Base-by-base conservation (phyloP, 2,797 vertebrate genomes). In the Antennarius maculatus region DNA sequence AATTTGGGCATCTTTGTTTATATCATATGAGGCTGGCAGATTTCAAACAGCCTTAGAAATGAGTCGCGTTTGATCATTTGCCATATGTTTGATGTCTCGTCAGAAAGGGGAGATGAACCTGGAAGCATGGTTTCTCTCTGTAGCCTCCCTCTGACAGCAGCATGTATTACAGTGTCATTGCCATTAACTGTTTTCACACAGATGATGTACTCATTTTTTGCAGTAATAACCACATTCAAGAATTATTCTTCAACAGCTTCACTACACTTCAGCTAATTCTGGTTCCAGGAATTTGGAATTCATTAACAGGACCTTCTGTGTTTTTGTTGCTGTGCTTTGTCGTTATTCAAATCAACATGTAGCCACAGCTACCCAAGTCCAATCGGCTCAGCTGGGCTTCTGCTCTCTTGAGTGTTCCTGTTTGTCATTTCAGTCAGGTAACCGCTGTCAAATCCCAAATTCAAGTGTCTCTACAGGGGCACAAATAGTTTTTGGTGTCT, bases 1-100 rank as follows among this genome's bases (percentile, higher is more conserved):
- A 50, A 67, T 71, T 47, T 65, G 42, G 52, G 23, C 72, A 75
- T 69, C 77, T 63, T 72, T 66, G 53, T 67, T 48, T 28, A 18
- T 58, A 37, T 54, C 28, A 13, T 56, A 45, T 64, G 31, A 7
- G 55, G 14, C 11, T 31, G 52, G 65, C 55, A 66, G 34, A 56
- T 66, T 72, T 67, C 11, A 68, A 72, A 66, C 41, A 70, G 9
- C 1, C 2, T 31, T n/a, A 51, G 52, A 67, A 23, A 54, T 12
- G 12, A 72, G 17, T 43, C 11, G 13, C 41, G 42, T 66, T 61
- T 66, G 50, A 76, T 7, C 9, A 18, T 78, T 53, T 82, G 50
- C 42, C 28, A 23, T 34, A 34, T 8, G 18, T 76, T 81, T 74
- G 54, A 69, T 58, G 61, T 55, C 31, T 57, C 51, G 51, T 54